These are phyloP conservation scores for Charadrius vociferus DNA, from an alignment of 2,113 vertebrate genomes.

Conservation along the genomic window DNA sequence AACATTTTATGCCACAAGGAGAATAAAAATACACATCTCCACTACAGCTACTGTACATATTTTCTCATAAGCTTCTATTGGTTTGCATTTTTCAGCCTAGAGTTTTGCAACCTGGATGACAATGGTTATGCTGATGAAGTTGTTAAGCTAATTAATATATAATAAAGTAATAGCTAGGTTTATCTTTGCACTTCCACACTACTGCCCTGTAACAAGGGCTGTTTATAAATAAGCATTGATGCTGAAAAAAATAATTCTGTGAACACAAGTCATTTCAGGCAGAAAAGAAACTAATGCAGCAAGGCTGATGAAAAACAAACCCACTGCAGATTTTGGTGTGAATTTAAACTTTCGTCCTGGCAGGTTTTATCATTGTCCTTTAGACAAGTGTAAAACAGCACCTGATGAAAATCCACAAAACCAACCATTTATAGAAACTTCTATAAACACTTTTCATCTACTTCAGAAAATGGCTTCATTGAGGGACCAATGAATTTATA, in stretches of 20 bases:
- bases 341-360: background rate
- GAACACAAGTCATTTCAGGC: background rate
- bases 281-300: background rate
- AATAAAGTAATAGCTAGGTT: conserved; percentile 41
- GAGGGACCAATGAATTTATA: background rate
- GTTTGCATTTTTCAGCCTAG: conserved; percentile 11
- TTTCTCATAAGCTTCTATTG: background rate
- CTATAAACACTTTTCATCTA: background rate
- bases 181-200: conserved; percentile 15
- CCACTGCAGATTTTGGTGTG: background rate
- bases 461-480: background rate
- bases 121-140: conserved; percentile 31
- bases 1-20: background rate
- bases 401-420: background rate
- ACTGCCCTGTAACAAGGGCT: background rate
- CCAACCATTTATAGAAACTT: background rate
- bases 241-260: background rate
- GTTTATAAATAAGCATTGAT: conserved; percentile 19
- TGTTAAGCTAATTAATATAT: conserved; percentile 60
- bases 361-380: background rate
- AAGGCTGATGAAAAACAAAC: background rate
- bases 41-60: background rate
- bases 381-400: background rate
- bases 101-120: background rate
- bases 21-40: background rate